A percentile compares a stretch with the other conserved stretches of the same genome.
These are phyloP conservation scores for Noctilio leporinus DNA, from an alignment of 2,113 vertebrate species.

Conservation along the genomic window DNA sequence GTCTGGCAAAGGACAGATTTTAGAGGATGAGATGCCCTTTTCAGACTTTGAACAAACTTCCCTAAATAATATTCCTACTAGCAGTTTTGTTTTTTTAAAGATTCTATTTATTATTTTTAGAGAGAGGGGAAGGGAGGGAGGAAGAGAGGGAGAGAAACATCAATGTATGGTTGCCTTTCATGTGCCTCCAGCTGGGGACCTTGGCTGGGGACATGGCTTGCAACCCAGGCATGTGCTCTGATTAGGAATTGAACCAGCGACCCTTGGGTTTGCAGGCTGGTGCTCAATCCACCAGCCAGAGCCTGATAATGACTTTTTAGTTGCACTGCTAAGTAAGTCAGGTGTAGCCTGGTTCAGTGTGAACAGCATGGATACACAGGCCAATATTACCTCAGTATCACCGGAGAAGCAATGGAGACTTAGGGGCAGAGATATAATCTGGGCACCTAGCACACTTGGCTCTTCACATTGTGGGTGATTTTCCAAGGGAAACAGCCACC, in stretches of 20 bases:
- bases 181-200: too few relatives aligned
- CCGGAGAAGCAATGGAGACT: background rate
- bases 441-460: background rate
- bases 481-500: background rate
- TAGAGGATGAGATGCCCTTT: background rate
- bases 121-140: too few relatives aligned
- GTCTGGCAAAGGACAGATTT: background rate
- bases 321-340: background rate
- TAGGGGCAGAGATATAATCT: background rate
- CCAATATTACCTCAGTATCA: background rate
- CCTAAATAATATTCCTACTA: background rate
- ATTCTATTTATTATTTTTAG: too few relatives aligned
- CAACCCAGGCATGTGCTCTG: too few relatives aligned
- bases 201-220: too few relatives aligned
- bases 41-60: background rate
- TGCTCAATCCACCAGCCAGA: too few relatives aligned
- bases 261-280: too few relatives aligned
- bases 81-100: too few relatives aligned
- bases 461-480: background rate
- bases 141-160: too few relatives aligned
- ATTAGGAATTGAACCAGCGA: too few relatives aligned
- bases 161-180: too few relatives aligned
- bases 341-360: background rate
- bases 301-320: background rate
- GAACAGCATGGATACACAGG: background rate